These are phyloP conservation scores for Muscidifurax raptorellus DNA, from an alignment of 1,140 invertebrate genomes.

Conservation along the genomic window DNA sequence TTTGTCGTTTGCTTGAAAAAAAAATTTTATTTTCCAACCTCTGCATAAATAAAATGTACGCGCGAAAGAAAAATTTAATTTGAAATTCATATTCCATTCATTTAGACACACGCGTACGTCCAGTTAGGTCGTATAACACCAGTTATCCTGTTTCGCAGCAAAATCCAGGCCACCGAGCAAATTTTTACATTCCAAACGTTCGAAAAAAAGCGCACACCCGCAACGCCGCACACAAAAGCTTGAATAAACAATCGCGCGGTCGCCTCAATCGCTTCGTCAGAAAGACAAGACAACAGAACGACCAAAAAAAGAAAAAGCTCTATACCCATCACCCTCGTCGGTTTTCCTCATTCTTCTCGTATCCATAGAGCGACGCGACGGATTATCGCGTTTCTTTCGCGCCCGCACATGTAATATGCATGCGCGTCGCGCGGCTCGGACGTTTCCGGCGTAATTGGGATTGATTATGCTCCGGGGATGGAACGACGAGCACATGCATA, in stretches of 20 bases:
- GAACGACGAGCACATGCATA: neutral
- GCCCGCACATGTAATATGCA: constrained; percentile 40
- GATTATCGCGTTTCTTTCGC: constrained; percentile 7
- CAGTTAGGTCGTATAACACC: neutral
- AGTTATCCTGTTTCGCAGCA: neutral
- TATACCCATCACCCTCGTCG: too few relatives aligned
- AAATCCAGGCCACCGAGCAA: neutral
- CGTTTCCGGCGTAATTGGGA: constrained; percentile 40
- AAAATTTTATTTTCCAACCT: too few relatives aligned
- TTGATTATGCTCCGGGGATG: constrained; percentile 44
- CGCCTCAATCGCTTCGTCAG: neutral
- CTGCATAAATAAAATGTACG: too few relatives aligned
- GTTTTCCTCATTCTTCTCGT: neutral
- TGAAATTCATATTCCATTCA: neutral
- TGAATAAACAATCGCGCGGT: neutral
- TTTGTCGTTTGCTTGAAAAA: too few relatives aligned
- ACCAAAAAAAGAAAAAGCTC: neutral
- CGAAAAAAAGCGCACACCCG: neutral
- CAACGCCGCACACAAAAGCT: neutral
- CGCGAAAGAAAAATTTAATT: too few relatives aligned
- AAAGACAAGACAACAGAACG: neutral
- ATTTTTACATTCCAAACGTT: neutral
- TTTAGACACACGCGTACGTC: neutral
- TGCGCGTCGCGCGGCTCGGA: constrained; percentile 19
- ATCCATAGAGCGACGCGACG: neutral